Evolutionary conservation across 2,888 invertebrate species (phyloP), one percentile per base, ranked within the genome.

Genomic region (Heliconius sara): DNA sequence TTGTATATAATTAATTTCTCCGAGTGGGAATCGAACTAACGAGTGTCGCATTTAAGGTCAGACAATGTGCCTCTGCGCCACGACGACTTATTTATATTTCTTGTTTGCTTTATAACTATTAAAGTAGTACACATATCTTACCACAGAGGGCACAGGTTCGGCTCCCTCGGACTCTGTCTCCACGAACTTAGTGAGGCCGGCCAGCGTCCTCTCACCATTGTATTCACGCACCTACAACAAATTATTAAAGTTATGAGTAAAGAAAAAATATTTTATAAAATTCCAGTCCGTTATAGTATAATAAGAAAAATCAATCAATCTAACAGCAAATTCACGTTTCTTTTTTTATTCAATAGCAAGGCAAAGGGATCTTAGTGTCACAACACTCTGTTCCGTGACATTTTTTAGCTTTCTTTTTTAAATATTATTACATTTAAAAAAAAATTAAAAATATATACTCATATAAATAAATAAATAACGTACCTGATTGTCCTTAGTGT

Each of bases 161-260:
- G 97, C 97, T 79, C 97, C 97, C 86, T 96, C 97, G 83, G 99
- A 99, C 88, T 97, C 98, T 83, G 97, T 96, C 91, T 99, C 99
- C 82, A 99, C 95, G 96, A 99, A 99, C 95, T 99, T 98, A 83
- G 97, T 96, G 89, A 99, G 96, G 80, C 97, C 99, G 86, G 98
- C 99, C 85, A 99, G 96, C 86, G 99, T 99, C 90, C 99, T 96
- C 90, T 99, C 99, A 83, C 99, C 99, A 89, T 97, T 98, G 96
- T 98, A 99, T 90, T 99, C 99, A 87, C 88, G 91, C 78, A 92
- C 93, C 99, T 96, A 85, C 19, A 13, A 68, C 10, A 57, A 52
- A 39, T 22, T n/a, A 34, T 67, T 25, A 25, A 5, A n/a, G 19
- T 60, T 60, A n/a, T 7, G n/a, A n/a, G 60, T 9, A 43, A 43